Base-by-base conservation (phyloP, 2,888 invertebrate genomes). In the Alviniconcha strummeri region DNA sequence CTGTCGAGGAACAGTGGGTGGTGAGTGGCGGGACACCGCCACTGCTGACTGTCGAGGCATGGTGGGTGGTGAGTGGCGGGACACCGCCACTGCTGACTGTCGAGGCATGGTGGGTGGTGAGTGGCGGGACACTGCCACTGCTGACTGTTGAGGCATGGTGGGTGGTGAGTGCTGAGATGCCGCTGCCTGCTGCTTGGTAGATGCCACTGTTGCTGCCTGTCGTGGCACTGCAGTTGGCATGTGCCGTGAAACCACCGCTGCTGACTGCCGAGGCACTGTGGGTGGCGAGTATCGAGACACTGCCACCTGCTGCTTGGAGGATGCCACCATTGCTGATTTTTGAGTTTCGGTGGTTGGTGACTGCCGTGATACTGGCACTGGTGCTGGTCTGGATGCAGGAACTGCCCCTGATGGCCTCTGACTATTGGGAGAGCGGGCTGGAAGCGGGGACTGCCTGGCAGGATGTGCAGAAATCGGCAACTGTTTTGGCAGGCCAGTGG, bases 21-120 rank as follows among this genome's bases (percentile, higher is more conserved):
- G 67, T 7, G 81, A 57, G 17, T 15, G 79, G 7, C 56, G 76
- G 7, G 76, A n/a, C 76, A 76, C 75, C 60, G 52, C 64, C 55
- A 19, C 55, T 5, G 55, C 67, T 5, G 64, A 82, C 82, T 15
- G 60, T 19, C 7, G 55, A 54, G 15, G n/a, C 67, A 36, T 17
- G n/a, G 72, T 17, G 15, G 56, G n/a, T 7, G 67, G 67, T 11
- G 81, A 57, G 15, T 15, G 79, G 6, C 76, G 76, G 6, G 76
- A 17, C 76, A 76, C 75, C 60, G 36, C 60, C 54, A 19, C 55
- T 5, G 55, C 67, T 9, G 60, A 82, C 82, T 15, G 60, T 19
- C 7, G 54, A 54, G 15, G n/a, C 67, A 36, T 17, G n/a, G 71
- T 17, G 15, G 55, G n/a, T 7, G 67, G 67, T 11, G 81, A 57